Evolutionary conservation across 2,888 invertebrate genomes (phyloP).

Genomic region (Melinaea menophilus): DNA sequence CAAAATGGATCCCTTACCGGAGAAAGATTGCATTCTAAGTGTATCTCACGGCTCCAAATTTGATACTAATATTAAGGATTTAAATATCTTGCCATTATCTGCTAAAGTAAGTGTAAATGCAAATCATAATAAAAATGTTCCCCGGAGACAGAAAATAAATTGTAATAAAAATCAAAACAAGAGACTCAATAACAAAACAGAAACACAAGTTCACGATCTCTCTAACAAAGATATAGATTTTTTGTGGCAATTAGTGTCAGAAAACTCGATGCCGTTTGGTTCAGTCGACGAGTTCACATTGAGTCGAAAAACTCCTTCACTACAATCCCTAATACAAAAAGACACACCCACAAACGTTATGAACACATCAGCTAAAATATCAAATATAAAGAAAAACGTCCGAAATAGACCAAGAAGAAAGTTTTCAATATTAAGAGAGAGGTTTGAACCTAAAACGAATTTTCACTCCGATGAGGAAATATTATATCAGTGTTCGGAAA

Average conservation of each 20-base stretch:
- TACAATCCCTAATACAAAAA: constrained; percentile 69
- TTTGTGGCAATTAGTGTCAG: constrained; percentile 68
- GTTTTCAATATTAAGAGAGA: constrained; percentile 78
- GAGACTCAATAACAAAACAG: constrained; percentile 49
- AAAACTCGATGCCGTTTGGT: constrained; percentile 51
- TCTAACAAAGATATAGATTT: constrained; percentile 70
- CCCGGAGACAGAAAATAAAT: constrained; percentile 48
- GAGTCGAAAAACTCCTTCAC: constrained; percentile 61
- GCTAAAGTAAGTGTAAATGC: constrained; percentile 35
- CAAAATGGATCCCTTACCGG: constrained; percentile 63
- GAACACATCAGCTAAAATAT: constrained; percentile 51
- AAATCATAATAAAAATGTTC: constrained; percentile 47
- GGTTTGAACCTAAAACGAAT: constrained; percentile 73
- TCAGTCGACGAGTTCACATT: constrained; percentile 58
- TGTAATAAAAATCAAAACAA: constrained; percentile 49
- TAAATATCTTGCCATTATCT: constrained; percentile 39
- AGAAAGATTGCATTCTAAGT: constrained; percentile 61
- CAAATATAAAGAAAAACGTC: constrained; percentile 60
- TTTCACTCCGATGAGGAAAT: constrained; percentile 70
- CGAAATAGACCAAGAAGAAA: constrained; percentile 74
- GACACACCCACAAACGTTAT: constrained; percentile 47
- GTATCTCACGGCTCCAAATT: constrained; percentile 51
- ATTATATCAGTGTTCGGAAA: constrained; percentile 61
- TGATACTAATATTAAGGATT: constrained; percentile 47
- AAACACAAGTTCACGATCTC: constrained; percentile 52